phyloP scores from a whole-genome alignment of 2,888 invertebrate species.

The Chaitophorus viminalis region DNA sequence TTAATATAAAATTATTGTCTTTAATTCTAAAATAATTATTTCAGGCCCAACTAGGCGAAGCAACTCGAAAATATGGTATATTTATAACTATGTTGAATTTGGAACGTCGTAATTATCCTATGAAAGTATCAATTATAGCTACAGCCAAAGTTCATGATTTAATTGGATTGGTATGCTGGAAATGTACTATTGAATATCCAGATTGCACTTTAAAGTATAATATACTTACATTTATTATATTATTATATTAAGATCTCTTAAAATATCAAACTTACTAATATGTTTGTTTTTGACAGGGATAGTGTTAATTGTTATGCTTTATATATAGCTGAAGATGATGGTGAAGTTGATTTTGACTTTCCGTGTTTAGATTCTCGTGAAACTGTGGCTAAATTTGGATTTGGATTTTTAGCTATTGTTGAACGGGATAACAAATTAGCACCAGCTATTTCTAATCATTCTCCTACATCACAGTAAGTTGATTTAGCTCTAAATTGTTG shows the following conservation, averaged over 20 bases:
- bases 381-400: conserved; percentile 92
- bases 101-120: conserved; percentile 83
- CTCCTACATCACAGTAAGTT: conserved; percentile 54
- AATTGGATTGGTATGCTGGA: conserved; percentile 91
- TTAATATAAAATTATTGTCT: conserved; percentile 29
- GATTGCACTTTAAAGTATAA: conserved; percentile 68
- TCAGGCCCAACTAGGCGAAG: conserved; percentile 77
- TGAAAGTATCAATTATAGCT: conserved; percentile 82
- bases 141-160: conserved; percentile 89
- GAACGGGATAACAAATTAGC: conserved; percentile 68
- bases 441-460: conserved; percentile 50
- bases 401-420: conserved; percentile 87
- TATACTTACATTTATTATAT: neutral
- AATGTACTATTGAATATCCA: conserved; percentile 71
- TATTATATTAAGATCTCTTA: neutral
- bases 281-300: conserved; percentile 67
- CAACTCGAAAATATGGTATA: conserved; percentile 86
- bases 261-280: neutral
- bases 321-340: conserved; percentile 95
- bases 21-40: conserved; percentile 49
- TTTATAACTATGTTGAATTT: conserved; percentile 88
- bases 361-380: conserved; percentile 89
- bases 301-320: conserved; percentile 82
- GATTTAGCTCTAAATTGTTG: neutral
- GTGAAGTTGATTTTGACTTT: conserved; percentile 93